These are phyloP conservation scores for Thalassaphorura encarpata DNA, from an alignment of 1,140 invertebrate genomes.

Conservation along the genomic window DNA sequence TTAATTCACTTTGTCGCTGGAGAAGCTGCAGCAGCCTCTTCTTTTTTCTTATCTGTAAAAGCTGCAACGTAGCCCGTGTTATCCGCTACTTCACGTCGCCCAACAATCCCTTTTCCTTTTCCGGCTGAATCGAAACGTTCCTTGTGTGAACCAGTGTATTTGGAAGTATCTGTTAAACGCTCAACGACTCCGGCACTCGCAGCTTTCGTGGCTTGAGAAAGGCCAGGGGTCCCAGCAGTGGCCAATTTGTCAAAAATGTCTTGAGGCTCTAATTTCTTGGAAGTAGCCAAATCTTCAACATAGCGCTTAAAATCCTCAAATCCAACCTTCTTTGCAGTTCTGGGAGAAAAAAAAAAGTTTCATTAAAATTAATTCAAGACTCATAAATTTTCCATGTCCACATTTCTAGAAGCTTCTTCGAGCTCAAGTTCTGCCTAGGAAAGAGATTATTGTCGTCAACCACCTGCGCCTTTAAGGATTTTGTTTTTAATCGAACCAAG, in stretches of 20 bases:
- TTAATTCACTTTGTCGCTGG: slow-evolving; percentile 18
- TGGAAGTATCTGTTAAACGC: slow-evolving; percentile 75
- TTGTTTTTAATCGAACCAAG: too few species aligned
- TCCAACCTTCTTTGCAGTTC: slow-evolving; percentile 50
- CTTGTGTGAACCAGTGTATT: slow-evolving; percentile 84
- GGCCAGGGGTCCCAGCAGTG: slow-evolving; percentile 44
- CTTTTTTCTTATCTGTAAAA: slow-evolving; percentile 64
- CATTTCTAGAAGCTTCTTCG: too few species aligned
- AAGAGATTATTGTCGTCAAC: too few species aligned
- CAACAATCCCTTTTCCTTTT: slow-evolving; percentile 79
- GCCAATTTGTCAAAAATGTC: slow-evolving; percentile 68
- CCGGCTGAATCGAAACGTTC: slow-evolving; percentile 72
- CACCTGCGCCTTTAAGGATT: too few species aligned
- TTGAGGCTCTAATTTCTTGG: slow-evolving; percentile 60
- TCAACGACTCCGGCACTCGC: slow-evolving; percentile 64
- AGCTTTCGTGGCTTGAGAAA: slow-evolving; percentile 36
- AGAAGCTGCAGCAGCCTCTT: slow-evolving; percentile 1
- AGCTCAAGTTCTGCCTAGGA: too few species aligned
- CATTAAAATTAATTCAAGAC: too few species aligned
- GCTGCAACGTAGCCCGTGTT: slow-evolving; percentile 76
- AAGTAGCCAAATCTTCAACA: slow-evolving; percentile 66
- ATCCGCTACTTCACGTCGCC: slow-evolving; percentile 66
- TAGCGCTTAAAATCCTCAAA: slow-evolving; percentile 69
- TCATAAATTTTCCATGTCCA: too few species aligned
- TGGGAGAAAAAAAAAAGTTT: slow-evolving; percentile 1